Conservation (phyloP, 2,113 vertebrate species). For the Coryphaenoides rupestris region DNA sequence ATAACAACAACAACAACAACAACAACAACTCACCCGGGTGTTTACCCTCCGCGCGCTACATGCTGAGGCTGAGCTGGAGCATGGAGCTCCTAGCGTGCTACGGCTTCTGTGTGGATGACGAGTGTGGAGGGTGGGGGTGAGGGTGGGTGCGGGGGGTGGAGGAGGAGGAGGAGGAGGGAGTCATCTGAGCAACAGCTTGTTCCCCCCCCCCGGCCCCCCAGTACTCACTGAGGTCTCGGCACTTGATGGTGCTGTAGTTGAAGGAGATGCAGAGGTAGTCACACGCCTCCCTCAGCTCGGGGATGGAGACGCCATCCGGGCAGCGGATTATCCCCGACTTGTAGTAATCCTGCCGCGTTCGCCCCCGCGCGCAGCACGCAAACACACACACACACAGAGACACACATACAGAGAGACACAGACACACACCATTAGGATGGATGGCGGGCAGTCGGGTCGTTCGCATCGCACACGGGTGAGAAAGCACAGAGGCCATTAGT, state of each 20-base stretch:
- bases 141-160: too few relatives aligned
- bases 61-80: too few relatives aligned
- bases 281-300: constrained; percentile 97
- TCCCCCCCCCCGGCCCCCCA: too few relatives aligned
- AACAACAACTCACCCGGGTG: too few relatives aligned
- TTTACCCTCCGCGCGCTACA: too few relatives aligned
- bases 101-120: too few relatives aligned
- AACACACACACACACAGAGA: constrained; percentile 9
- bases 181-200: too few relatives aligned
- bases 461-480: constrained; percentile 25
- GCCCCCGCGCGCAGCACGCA: constrained; percentile 17
- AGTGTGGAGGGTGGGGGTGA: too few relatives aligned
- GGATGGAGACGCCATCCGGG: constrained; percentile 97
- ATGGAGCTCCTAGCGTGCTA: too few relatives aligned
- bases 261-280: constrained; percentile 99
- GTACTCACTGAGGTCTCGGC: constrained; percentile 98
- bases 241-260: constrained; percentile 98
- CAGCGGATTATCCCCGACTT: constrained; percentile 98
- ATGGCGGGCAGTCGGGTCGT: constrained; percentile 22
- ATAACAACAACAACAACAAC: too few relatives aligned
- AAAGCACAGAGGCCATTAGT: constrained; percentile 71
- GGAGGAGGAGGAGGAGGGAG: too few relatives aligned
- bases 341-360: constrained; percentile 92
- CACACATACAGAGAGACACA: constrained; percentile 5
- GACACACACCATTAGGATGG: background rate